Conservation (phyloP, 2,888 invertebrate species). For the Chorisops tibialis region DNA sequence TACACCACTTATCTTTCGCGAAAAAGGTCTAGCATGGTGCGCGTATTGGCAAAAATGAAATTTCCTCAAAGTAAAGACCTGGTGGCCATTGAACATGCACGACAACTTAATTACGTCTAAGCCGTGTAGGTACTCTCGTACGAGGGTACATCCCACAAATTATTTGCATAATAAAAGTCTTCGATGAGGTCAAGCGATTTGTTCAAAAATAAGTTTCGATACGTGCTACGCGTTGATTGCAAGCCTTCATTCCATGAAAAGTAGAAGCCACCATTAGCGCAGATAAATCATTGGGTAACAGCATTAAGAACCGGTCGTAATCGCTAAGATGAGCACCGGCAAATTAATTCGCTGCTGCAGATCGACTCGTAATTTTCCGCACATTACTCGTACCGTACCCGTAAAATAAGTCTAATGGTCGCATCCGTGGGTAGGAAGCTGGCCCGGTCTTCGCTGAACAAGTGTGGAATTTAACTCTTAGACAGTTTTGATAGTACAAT, state of each 20-base stretch:
- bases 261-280: slow-evolving; percentile 21
- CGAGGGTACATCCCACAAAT: slow-evolving; percentile 8
- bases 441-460: too few relatives aligned
- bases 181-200: slow-evolving; percentile 21
- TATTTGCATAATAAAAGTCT: slow-evolving; percentile 23
- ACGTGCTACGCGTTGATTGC: slow-evolving; percentile 15
- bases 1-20: too few relatives aligned
- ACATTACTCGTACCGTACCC: too few relatives aligned
- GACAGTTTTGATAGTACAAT: too few relatives aligned
- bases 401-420: slow-evolving; percentile 7
- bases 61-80: too few relatives aligned
- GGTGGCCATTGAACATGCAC: not conserved
- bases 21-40: too few relatives aligned
- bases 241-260: not conserved
- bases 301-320: slow-evolving; percentile 26
- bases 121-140: not conserved
- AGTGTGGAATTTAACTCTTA: too few relatives aligned
- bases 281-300: slow-evolving; percentile 28
- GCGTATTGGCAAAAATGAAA: too few relatives aligned
- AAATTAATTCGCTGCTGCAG: slow-evolving; percentile 25
- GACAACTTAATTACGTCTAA: slow-evolving; percentile 12
- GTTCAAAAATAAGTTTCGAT: slow-evolving; percentile 6
- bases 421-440: not conserved
- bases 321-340: slow-evolving; percentile 25
- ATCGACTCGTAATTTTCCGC: slow-evolving; percentile 15